Evolutionary conservation across 2,888 invertebrate genomes (phyloP).

Genomic region (Hyposoter dolosus): DNA sequence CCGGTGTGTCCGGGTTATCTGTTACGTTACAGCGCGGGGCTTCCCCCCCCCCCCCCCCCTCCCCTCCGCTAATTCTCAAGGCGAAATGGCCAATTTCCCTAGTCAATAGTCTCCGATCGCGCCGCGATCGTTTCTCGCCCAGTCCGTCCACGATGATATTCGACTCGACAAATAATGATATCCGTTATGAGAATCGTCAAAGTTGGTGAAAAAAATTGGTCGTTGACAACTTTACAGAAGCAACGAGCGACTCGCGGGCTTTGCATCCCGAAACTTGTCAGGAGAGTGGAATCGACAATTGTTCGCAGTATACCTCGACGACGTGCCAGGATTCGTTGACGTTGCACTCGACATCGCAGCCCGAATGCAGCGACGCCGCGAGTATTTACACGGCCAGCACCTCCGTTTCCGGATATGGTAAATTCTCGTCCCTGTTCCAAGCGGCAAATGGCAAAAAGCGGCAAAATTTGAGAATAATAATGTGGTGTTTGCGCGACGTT

Average conservation of each 20-base stretch:
- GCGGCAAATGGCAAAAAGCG: too few species aligned
- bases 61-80: constrained; percentile 53
- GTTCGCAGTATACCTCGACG: constrained; percentile 74
- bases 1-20: constrained; percentile 67
- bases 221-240: constrained; percentile 74
- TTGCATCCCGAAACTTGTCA: constrained; percentile 78
- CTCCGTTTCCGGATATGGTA: constrained; percentile 83
- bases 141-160: not conserved
- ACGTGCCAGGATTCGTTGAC: constrained; percentile 78
- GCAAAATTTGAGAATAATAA: too few species aligned
- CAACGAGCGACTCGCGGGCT: constrained; percentile 77
- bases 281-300: constrained; percentile 77
- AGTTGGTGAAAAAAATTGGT: too few species aligned
- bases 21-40: constrained; percentile 70
- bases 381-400: constrained; percentile 83
- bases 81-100: constrained; percentile 44
- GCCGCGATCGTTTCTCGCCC: not conserved
- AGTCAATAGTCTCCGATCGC: not conserved
- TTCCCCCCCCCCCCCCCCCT: constrained; percentile 33
- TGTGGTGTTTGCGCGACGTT: constrained; percentile 7
- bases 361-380: constrained; percentile 81
- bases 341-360: constrained; percentile 78
- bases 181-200: not conserved
- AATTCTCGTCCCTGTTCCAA: constrained; percentile 46
- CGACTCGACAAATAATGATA: not conserved